phyloP scores from a whole-genome alignment of 37 sponge, comb jelly and placozoan species.

The Corticium candelabrum region DNA sequence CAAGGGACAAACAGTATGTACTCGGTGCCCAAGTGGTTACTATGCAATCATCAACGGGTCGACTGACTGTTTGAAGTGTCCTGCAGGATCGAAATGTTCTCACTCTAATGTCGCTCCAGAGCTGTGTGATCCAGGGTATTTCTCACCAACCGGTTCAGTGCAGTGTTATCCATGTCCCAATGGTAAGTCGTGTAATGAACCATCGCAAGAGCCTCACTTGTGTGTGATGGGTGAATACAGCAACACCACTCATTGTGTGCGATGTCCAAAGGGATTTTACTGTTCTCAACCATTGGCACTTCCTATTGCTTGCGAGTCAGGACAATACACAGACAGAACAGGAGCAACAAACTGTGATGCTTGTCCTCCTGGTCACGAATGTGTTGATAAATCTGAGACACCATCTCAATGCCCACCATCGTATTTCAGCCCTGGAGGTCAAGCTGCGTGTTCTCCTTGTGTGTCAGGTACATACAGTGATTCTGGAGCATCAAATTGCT shows the following conservation, averaged over 20 bases:
- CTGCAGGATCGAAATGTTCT: conserved; percentile 1
- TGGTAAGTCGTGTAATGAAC: background rate
- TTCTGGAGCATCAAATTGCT: background rate
- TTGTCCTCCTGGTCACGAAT: background rate
- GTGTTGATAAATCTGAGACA: background rate
- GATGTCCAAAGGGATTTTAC: background rate
- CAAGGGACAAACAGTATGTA: background rate
- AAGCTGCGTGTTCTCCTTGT: background rate
- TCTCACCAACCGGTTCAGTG: background rate
- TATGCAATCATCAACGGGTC: background rate
- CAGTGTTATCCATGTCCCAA: conserved; percentile 2
- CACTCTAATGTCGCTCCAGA: background rate
- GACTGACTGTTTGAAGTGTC: background rate
- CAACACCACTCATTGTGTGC: background rate
- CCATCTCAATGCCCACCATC: background rate
- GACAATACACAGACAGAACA: background rate
- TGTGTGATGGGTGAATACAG: background rate
- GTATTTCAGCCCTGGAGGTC: background rate
- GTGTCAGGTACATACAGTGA: background rate
- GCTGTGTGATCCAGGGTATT: background rate
- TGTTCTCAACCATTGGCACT: background rate
- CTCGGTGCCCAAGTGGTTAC: background rate
- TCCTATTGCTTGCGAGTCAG: background rate
- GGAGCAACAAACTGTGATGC: background rate
- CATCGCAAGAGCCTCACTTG: background rate